Evolutionary conservation across 2,797 vertebrate species (phyloP), one percentile per base, ranked within the genome.

Genomic region (Enteromius anoplus): DNA sequence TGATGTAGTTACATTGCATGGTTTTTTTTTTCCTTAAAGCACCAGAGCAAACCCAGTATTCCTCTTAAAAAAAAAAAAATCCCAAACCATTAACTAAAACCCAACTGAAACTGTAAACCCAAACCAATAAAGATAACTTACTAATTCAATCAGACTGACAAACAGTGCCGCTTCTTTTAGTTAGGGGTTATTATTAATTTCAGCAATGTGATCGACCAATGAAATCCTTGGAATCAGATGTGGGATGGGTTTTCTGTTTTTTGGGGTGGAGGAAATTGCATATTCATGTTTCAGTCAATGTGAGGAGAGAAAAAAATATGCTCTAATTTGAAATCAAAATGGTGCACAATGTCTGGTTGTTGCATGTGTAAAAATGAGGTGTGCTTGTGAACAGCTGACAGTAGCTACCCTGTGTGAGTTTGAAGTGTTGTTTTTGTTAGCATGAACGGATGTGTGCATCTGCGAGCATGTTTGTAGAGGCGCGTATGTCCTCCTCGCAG

Each of bases 381-480:
- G 62, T 53, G 45, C 29, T 29, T 75, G n/a, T 42, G 21, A 14
- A 37, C 62, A 68, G 42, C 15, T 40, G 5, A 37, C 0, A 79
- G 7, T 29, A 68, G 21, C 77, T 53, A 15, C 11, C 34, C 5
- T 10, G 7, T 79, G 10, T 64, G 2, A 66, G 32, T 32, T 64
- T 21, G 75, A 85, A 82, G 77, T 84, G 47, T 55, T 23, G 2
- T 75, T 84, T 83, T 34, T 69, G 23, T 78, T 42, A 17, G 72
- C 58, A 42, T 77, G 66, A 80, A 78, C 73, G 77, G 77, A 69
- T 79, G 86, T 81, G 62, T 78, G 68, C 73, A 66, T 72, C 73
- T 78, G 73, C 37, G 55, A 26, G 51, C 45, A 7, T 78, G 71
- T 76, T 71, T 70, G 49, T 53, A 40, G 3, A 60, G n/a, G 26